Evolutionary conservation across 2,888 invertebrate species (phyloP).

Genomic region (Atrina japonica): DNA sequence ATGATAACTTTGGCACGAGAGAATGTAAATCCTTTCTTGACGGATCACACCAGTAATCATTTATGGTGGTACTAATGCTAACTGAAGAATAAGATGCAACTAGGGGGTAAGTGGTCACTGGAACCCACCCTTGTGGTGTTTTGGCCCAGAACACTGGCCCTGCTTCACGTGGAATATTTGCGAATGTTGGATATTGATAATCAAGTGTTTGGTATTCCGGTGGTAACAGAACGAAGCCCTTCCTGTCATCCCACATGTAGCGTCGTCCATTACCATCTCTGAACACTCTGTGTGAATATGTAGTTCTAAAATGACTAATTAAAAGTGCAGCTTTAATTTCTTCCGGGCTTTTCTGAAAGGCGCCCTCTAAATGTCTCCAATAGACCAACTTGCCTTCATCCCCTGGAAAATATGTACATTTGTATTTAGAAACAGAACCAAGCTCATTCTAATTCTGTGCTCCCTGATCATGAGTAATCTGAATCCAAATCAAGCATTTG

Average conservation of each 20-base stretch:
- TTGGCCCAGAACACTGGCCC: constrained; percentile 9
- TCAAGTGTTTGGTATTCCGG: constrained; percentile 12
- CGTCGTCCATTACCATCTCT: constrained; percentile 27
- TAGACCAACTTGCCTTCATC: constrained; percentile 25
- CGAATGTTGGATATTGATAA: not conserved
- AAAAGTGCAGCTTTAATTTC: constrained; percentile 20
- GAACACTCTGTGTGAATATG: constrained; percentile 1
- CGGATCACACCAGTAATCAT: constrained; percentile 21
- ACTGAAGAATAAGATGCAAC: constrained; percentile 10
- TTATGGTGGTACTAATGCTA: not conserved
- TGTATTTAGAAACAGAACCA: too few species aligned
- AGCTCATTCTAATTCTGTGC: too few species aligned
- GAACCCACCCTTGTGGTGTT: constrained; percentile 16
- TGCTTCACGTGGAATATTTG: not conserved
- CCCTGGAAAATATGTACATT: not conserved
- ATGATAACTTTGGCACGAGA: constrained; percentile 11
- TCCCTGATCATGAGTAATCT: too few species aligned
- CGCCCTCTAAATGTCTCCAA: constrained; percentile 25
- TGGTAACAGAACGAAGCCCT: constrained; percentile 22
- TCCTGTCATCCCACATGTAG: constrained; percentile 25
- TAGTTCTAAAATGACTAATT: constrained; percentile 9
- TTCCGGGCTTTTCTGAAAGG: constrained; percentile 37
- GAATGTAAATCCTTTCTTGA: constrained; percentile 1
- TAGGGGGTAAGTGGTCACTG: constrained; percentile 9
- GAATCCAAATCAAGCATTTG: too few species aligned